phyloP scores from a whole-genome alignment of 2,888 invertebrate species.

The Doris montereyensis region DNA sequence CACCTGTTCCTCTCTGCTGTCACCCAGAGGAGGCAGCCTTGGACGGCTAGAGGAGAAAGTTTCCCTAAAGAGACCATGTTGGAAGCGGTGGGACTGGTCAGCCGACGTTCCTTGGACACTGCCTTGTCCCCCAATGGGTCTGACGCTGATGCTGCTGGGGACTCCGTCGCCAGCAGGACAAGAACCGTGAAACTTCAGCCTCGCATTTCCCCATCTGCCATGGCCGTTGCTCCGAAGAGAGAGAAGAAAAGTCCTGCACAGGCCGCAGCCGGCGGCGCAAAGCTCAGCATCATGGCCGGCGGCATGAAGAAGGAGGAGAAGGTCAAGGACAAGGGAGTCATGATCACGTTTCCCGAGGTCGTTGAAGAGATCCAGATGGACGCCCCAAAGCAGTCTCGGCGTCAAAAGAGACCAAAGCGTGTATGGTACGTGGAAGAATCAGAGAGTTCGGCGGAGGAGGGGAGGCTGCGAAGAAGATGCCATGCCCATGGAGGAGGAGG shows the following conservation, averaged over 20 bases:
- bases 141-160: slow-evolving; percentile 19
- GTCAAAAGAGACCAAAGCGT: slow-evolving; percentile 33
- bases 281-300: slow-evolving; percentile 38
- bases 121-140: slow-evolving; percentile 30
- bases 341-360: slow-evolving; percentile 24
- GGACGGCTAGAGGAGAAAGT: slow-evolving; percentile 21
- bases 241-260: slow-evolving; percentile 35
- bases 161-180: neutral
- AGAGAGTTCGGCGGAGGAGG: neutral
- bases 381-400: slow-evolving; percentile 8
- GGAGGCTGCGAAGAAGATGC: slow-evolving; percentile 10
- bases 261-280: neutral
- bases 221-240: slow-evolving; percentile 30
- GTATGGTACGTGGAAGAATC: slow-evolving; percentile 38
- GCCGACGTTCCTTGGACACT: slow-evolving; percentile 27
- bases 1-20: slow-evolving; percentile 34
- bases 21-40: slow-evolving; percentile 10
- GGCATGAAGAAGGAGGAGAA: slow-evolving; percentile 28
- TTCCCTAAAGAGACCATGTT: slow-evolving; percentile 46
- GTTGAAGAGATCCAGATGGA: slow-evolving; percentile 29
- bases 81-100: slow-evolving; percentile 44
- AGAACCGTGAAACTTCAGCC: slow-evolving; percentile 34
- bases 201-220: slow-evolving; percentile 27
- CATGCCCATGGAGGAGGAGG: too few relatives aligned
- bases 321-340: slow-evolving; percentile 27